Evolutionary conservation across 2,113 vertebrate species (phyloP), one percentile per base, ranked within the genome.

Genomic region (Synchiropus splendidus): DNA sequence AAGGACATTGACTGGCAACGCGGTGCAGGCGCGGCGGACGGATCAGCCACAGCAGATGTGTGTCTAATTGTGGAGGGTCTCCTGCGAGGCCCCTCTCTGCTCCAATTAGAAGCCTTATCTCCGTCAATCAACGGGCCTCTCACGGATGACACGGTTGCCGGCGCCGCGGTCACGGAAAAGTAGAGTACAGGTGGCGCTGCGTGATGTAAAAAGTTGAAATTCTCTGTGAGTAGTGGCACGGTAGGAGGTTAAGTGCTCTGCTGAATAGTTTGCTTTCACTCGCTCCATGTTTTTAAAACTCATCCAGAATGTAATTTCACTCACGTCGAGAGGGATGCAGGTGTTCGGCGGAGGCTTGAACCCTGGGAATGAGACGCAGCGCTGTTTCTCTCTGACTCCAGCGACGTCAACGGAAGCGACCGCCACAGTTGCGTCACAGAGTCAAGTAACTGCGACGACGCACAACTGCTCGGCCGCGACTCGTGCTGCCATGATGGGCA

Each of bases 51-150:
- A 80, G 72, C 75, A 78, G 72, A 80, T 79, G 79, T 75, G 75
- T 58, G 64, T 63, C 54, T 81, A 79, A 80, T 76, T 80, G 77
- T 32, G 9, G 58, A 31, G 45, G 64, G 71, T 74, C 62, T 74
- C 58, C 53, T 64, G 61, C 52, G 54, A 45, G 60, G 57, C 58
- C 21, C 21, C 21, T 78, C 66, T 68, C 59, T 31, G 58, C 64
- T 70, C 70, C 79, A 78, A 81, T 83, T 76, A 81, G 68, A 62
- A 54, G 64, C 58, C 74, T 83, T 81, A 81, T 81, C 80, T 72
- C 62, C 53, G 64, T 74, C 74, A 71, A 78, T 83, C 78, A 68
- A 61, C 2, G 17, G 14, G 66, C 52, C 64, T 68, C 62, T 60
- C 41, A 9, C 2, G 18, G 48, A 53, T 14, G 48, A 51, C 45